Conservation (phyloP, 1,140 invertebrate genomes). For the Monomorium pharaonis region DNA sequence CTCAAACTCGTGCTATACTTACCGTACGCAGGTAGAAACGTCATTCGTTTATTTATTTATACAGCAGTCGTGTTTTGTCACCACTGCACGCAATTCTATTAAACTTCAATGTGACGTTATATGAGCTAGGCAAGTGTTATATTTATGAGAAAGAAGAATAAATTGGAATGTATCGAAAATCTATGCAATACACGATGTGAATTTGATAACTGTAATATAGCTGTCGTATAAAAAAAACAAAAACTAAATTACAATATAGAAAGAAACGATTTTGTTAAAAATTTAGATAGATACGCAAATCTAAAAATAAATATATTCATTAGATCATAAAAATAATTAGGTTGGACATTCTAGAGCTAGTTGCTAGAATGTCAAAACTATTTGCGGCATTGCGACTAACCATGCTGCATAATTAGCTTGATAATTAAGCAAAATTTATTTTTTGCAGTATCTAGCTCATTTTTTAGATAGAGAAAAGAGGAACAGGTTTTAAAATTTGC, state of each 20-base stretch:
- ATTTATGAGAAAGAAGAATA: conserved; percentile 9
- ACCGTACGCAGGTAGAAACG: neutral
- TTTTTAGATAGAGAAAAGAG: no score
- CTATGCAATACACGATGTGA: neutral
- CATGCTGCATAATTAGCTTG: no score
- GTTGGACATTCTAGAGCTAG: no score
- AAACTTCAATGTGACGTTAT: neutral
- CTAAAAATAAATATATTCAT: no score
- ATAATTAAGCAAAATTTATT: no score
- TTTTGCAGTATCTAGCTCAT: no score
- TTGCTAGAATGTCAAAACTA: no score
- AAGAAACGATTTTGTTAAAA: no score
- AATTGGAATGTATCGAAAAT: conserved; percentile 1
- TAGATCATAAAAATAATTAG: no score
- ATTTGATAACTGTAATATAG: neutral
- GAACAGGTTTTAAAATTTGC: no score
- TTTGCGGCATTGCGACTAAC: no score
- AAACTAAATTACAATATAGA: neutral
- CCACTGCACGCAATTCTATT: neutral
- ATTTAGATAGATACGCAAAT: no score
- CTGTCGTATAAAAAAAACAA: neutral
- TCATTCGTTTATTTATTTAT: conserved; percentile 41
- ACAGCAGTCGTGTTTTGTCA: neutral
- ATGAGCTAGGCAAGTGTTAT: neutral
- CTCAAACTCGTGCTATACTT: conserved; percentile 15